phyloP scores from a whole-genome alignment of 2,797 vertebrate genomes.

The Oreochromis grahami region DNA sequence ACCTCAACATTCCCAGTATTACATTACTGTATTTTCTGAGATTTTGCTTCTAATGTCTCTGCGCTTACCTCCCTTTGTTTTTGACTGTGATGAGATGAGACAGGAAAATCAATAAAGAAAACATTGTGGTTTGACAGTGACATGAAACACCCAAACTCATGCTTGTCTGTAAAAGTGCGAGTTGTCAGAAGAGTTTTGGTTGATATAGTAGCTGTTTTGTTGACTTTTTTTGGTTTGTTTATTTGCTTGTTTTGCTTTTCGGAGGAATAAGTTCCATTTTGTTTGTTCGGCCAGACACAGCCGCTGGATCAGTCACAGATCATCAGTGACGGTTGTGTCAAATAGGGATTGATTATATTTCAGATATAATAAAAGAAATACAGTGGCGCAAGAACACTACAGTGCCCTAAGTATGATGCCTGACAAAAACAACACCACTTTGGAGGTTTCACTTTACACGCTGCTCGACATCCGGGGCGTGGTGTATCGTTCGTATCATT shows the following conservation, averaged over 20 bases:
- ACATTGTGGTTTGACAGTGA: constrained; percentile 64
- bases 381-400: not conserved
- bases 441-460: not conserved
- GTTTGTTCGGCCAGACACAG: not conserved
- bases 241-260: constrained; percentile 1
- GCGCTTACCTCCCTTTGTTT: constrained; percentile 1
- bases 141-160: constrained; percentile 53
- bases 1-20: constrained; percentile 37
- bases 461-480: not conserved
- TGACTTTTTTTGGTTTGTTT: not conserved
- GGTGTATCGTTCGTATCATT: not conserved
- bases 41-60: constrained; percentile 40
- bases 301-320: constrained; percentile 6
- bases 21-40: constrained; percentile 47
- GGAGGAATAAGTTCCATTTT: not conserved
- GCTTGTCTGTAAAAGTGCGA: constrained; percentile 25
- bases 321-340: not conserved
- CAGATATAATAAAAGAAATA: constrained; percentile 1
- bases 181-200: constrained; percentile 43
- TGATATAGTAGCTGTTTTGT: constrained; percentile 37
- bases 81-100: constrained; percentile 50
- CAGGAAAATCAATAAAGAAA: constrained; percentile 66
- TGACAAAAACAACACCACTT: not conserved
- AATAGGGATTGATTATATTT: constrained; percentile 16
- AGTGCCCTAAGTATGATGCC: not conserved